These are phyloP conservation scores for Diorhabda carinulata DNA, from an alignment of 1,140 invertebrate genomes.

Conservation along the genomic window DNA sequence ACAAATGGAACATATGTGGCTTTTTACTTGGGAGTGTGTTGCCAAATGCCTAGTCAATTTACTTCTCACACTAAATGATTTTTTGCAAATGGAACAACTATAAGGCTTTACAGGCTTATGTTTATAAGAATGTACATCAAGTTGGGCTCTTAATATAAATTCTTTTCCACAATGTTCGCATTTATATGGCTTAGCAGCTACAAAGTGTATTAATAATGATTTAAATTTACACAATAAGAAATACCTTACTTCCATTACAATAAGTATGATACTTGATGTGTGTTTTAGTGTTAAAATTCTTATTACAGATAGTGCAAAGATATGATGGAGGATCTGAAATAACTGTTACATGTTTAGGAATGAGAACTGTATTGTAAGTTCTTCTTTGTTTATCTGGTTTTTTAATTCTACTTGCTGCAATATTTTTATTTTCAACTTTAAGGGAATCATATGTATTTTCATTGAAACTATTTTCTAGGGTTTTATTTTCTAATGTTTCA, in stretches of 20 bases:
- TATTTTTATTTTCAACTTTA: slow-evolving; percentile 14
- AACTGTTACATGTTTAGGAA: slow-evolving; percentile 38
- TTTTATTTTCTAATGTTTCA: slow-evolving; percentile 12
- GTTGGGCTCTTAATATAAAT: slow-evolving; percentile 44
- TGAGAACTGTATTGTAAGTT: slow-evolving; percentile 26
- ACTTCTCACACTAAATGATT: slow-evolving; percentile 39
- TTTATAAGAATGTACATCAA: slow-evolving; percentile 40
- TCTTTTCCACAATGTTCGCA: slow-evolving; percentile 42
- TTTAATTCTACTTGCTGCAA: slow-evolving; percentile 2
- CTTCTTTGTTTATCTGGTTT: slow-evolving; percentile 24
- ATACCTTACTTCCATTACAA: slow-evolving; percentile 40
- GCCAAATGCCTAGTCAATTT: slow-evolving; percentile 43
- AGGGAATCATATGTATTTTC: neutral
- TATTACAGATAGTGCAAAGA: slow-evolving; percentile 44
- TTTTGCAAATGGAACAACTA: slow-evolving; percentile 40
- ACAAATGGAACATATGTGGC: slow-evolving; percentile 48
- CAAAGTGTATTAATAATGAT: slow-evolving; percentile 27
- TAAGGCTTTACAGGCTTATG: slow-evolving; percentile 43
- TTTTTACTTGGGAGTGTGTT: slow-evolving; percentile 36
- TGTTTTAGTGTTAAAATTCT: slow-evolving; percentile 39
- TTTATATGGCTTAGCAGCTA: slow-evolving; percentile 46
- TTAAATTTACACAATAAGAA: neutral
- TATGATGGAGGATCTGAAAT: slow-evolving; percentile 32
- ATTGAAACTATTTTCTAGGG: slow-evolving; percentile 8
- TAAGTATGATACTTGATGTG: slow-evolving; percentile 45